phyloP scores from a whole-genome alignment of 2,113 vertebrate genomes.

The Eidolon helvum region DNA sequence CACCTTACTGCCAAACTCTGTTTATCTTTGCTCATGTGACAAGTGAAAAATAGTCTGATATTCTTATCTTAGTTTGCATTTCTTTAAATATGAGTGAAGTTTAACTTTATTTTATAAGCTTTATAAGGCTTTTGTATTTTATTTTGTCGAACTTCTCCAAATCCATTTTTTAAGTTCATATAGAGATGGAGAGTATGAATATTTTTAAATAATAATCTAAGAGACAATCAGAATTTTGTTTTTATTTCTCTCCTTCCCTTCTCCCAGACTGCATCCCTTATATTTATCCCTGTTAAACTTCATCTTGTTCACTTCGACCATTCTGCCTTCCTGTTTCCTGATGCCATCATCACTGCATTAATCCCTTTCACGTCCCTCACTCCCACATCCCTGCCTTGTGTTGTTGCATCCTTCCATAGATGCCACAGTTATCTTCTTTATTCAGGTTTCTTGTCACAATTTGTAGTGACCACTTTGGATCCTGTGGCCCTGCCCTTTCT shows the following conservation, averaged over 20 bases:
- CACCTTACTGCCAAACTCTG: neutral
- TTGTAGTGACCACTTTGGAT: neutral
- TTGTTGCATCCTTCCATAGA: neutral
- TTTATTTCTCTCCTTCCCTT: neutral
- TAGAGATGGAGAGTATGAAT: neutral
- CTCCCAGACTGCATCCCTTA: neutral
- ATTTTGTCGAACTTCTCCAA: neutral
- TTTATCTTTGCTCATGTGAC: neutral
- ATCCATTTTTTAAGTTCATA: neutral
- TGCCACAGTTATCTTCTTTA: neutral
- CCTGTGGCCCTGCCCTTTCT: neutral
- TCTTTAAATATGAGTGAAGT: neutral
- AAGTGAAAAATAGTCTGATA: neutral
- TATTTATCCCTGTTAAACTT: neutral
- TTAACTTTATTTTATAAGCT: neutral
- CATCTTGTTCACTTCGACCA: neutral
- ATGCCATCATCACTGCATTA: neutral
- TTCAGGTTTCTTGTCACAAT: neutral
- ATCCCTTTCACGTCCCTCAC: rapidly evolving
- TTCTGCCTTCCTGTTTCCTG: neutral
- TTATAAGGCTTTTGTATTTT: neutral
- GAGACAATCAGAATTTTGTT: neutral
- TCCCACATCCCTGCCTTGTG: neutral
- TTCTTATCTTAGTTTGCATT: neutral
- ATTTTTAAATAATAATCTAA: slow-evolving; percentile 16